These are phyloP conservation scores for Acanthurus leucopareius DNA, from an alignment of 2,797 vertebrate genomes.

Conservation along the genomic window DNA sequence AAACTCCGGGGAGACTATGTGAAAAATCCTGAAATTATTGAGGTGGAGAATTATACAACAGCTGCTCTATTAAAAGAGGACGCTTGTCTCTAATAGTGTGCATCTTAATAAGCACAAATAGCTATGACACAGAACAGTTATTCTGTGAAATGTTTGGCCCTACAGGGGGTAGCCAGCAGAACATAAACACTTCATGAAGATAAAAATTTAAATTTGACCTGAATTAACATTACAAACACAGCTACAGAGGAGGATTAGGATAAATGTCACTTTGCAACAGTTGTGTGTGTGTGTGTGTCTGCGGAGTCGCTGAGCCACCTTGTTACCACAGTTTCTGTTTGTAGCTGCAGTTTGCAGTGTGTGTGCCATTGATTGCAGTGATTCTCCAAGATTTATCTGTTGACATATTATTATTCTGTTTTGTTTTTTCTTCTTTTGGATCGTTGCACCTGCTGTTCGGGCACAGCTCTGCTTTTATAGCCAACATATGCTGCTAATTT, in stretches of 20 bases:
- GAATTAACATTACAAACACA: conserved; percentile 44
- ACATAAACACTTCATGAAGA: conserved; percentile 57
- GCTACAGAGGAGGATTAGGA: conserved; percentile 16
- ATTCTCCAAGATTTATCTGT: not conserved
- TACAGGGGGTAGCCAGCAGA: conserved; percentile 48
- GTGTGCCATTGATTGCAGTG: not conserved
- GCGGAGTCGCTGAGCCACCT: not conserved
- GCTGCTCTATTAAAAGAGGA: conserved; percentile 77
- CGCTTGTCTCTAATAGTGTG: conserved; percentile 71
- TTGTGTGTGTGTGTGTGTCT: not conserved
- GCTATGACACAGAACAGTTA: conserved; percentile 63
- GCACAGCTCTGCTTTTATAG: not conserved
- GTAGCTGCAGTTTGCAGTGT: not conserved
- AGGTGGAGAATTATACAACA: conserved; percentile 82
- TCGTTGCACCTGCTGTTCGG: not conserved
- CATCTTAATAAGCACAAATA: conserved; percentile 79
- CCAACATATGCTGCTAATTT: not conserved
- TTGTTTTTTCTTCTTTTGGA: not conserved
- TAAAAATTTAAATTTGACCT: conserved; percentile 46
- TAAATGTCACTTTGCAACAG: conserved; percentile 13
- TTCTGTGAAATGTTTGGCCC: conserved; percentile 61
- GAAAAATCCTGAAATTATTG: conserved; percentile 80
- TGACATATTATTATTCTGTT: not conserved
- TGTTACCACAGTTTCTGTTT: not conserved
- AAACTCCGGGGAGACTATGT: conserved; percentile 72